A percentile compares a stretch with the other conserved stretches of the same genome.
phyloP scores from a whole-genome alignment of 2,888 invertebrate genomes.

The Lasius platythorax region DNA sequence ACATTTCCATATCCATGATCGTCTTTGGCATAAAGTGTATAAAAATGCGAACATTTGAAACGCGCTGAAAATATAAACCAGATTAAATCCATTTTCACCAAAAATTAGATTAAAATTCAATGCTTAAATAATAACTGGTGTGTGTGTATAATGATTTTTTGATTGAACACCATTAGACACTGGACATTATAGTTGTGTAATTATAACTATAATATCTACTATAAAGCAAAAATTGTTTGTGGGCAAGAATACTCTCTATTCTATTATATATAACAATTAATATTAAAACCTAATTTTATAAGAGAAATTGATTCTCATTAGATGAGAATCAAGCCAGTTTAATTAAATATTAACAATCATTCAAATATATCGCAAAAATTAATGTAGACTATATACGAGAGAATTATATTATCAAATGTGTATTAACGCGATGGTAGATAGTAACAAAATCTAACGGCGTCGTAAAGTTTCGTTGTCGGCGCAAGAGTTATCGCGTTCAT shows the following conservation, averaged over 20 bases:
- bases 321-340: background rate
- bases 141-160: background rate
- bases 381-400: background rate
- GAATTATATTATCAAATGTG: background rate
- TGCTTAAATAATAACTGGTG: slow-evolving; percentile 4
- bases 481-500: slow-evolving; percentile 67
- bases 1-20: slow-evolving; percentile 35
- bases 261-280: background rate
- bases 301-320: background rate
- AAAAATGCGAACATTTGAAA: slow-evolving; percentile 30
- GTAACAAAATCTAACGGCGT: slow-evolving; percentile 32
- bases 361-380: background rate
- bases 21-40: slow-evolving; percentile 20
- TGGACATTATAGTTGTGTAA: background rate
- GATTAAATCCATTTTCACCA: slow-evolving; percentile 8
- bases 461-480: slow-evolving; percentile 65
- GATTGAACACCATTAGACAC: background rate
- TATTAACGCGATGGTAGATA: background rate
- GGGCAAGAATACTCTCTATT: background rate
- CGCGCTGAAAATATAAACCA: background rate
- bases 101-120: slow-evolving; percentile 15
- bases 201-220: background rate
- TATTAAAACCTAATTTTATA: background rate
- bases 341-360: slow-evolving; percentile 15
- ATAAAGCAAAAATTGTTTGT: background rate